Base-by-base conservation (phyloP, 2,113 vertebrate genomes). In the Saiga tatarica region DNA sequence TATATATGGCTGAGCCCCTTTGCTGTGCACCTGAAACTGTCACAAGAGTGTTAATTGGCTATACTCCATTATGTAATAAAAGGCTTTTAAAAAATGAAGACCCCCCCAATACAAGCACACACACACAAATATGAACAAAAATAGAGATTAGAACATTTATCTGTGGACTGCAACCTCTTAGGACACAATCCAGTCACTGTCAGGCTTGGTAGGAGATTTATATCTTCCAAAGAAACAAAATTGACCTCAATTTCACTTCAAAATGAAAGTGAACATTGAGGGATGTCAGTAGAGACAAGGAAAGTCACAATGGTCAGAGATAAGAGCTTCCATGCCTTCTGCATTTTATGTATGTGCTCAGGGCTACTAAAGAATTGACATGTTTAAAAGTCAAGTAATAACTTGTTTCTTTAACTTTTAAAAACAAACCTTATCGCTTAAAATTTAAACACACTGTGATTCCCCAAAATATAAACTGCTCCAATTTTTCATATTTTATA, bases 391-490 rank as follows among this genome's bases (percentile, higher is more conserved):
- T 96, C 25, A 71, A 42, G 71, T 86, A 78, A 91, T 76, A 92
- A 85, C 21, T 11, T 64, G 8, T 50, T 89, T n/a, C 84, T 52
- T 50, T 53, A 76, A 21, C 15, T 83, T 96, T 94, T 81, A 90
- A 87, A 91, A 94, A 89, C 8, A 74, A 95, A 93, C 12, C 33
- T 7, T 79, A 59, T 64, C 33, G 19, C 57, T 96, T 95, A 81
- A 85, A 53, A 97, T 92, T 81, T 94, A 96, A 97, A 57, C 45
- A 93, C 21, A 67, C 12, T 53, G 28, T 79, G 55, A 91, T 74
- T 93, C n/a, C 53, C 53, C 30, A 17, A 98, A 95, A 91, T 86
- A 89, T n/a, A 89, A 96, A 93, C 45, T 89, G 7, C 30, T 96
- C 45, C 91, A 83, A 30, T 71, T 79, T 93, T 15, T 89, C 25